A percentile compares a stretch with the other conserved stretches of the same genome.
These are phyloP conservation scores for Anticlea derivata DNA, from an alignment of 2,888 invertebrate genomes.

Conservation along the genomic window DNA sequence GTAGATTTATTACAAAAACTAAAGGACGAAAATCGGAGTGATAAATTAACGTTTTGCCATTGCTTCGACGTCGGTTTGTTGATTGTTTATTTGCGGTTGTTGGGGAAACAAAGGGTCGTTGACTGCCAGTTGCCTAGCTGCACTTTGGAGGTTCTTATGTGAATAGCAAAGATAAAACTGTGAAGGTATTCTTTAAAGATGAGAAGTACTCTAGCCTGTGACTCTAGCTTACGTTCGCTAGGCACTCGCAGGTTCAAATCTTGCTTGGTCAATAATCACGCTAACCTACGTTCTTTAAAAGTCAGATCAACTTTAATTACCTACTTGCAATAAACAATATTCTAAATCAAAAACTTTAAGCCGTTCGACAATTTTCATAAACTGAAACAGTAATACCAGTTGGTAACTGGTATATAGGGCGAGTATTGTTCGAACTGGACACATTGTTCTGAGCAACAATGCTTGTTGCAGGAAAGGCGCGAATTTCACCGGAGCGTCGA, in stretches of 20 bases:
- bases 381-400: slow-evolving; percentile 10
- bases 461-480: slow-evolving; percentile 64
- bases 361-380: background rate
- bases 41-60: slow-evolving; percentile 12
- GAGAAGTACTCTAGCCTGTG: too few species aligned
- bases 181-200: too few species aligned
- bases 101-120: slow-evolving; percentile 42
- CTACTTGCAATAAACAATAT: slow-evolving; percentile 3
- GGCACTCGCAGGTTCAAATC: too few species aligned
- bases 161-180: slow-evolving; percentile 20
- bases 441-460: slow-evolving; percentile 31
- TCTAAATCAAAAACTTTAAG: background rate
- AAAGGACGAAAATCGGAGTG: background rate
- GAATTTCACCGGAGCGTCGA: slow-evolving; percentile 72
- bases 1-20: slow-evolving; percentile 6
- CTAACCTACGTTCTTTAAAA: too few species aligned
- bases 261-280: too few species aligned
- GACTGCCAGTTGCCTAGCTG: slow-evolving; percentile 29
- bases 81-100: slow-evolving; percentile 47
- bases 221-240: too few species aligned
- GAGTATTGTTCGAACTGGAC: slow-evolving; percentile 32
- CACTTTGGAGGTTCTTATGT: slow-evolving; percentile 47
- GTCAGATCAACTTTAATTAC: too few species aligned
- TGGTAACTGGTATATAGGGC: slow-evolving; percentile 18
- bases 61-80: slow-evolving; percentile 37